These are phyloP conservation scores for Porites lobata DNA, from an alignment of 92 coral and sea anemone genomes.

Conservation along the genomic window DNA sequence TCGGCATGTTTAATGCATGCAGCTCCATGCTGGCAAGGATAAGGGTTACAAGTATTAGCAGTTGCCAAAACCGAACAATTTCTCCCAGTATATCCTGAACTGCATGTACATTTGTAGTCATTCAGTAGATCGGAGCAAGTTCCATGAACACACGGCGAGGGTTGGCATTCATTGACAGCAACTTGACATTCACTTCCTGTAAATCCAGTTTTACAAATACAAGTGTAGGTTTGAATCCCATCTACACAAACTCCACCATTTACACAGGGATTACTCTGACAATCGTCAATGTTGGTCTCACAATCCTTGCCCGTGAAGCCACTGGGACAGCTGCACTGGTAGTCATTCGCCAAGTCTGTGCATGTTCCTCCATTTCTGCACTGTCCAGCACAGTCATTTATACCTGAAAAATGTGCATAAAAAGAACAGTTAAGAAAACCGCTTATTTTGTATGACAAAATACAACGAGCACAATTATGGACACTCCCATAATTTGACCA, in stretches of 20 bases:
- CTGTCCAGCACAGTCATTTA: constrained; percentile 94
- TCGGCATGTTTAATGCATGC: constrained; percentile 66
- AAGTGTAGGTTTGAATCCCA: constrained; percentile 74
- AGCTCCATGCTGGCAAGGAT: constrained; percentile 91
- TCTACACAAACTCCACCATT: constrained; percentile 90
- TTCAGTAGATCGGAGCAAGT: constrained; percentile 80
- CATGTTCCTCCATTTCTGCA: constrained; percentile 90
- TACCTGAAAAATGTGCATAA: constrained; percentile 59
- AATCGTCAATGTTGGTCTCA: constrained; percentile 75
- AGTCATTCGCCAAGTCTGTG: constrained; percentile 82
- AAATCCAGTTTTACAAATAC: constrained; percentile 91
- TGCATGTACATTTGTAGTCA: constrained; percentile 89
- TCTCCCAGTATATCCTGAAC: constrained; percentile 80
- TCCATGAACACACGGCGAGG: constrained; percentile 91
- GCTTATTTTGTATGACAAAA: too few relatives aligned
- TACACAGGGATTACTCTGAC: constrained; percentile 81
- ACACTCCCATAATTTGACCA: too few relatives aligned
- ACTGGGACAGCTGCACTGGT: constrained; percentile 74
- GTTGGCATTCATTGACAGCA: constrained; percentile 78
- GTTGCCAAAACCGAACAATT: constrained; percentile 76
- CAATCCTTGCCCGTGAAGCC: constrained; percentile 87
- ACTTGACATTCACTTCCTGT: constrained; percentile 80
- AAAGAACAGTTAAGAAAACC: too few relatives aligned
- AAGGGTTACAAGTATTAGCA: constrained; percentile 64
- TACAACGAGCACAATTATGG: too few relatives aligned